Base-by-base conservation (phyloP, 2,113 vertebrate genomes). In the Oxyura jamaicensis region DNA sequence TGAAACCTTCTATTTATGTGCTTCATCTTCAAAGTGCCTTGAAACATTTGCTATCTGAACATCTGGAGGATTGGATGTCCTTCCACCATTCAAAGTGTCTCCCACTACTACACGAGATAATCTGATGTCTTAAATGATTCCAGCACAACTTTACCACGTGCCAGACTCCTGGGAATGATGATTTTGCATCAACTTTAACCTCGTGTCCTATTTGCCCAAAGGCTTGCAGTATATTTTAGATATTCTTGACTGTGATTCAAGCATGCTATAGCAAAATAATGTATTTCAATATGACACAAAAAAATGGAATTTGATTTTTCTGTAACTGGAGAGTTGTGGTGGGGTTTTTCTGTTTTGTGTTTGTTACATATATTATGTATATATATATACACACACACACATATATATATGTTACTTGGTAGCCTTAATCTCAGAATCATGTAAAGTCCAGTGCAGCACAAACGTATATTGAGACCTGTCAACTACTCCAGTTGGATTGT, bases 1-100 rank as follows among this genome's bases (percentile, higher is more conserved):
- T 82, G 83, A 95, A 92, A 82, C 48, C 56, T 89, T 88, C 56
- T 86, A 86, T 96, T 94, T 93, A 83, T 80, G 68, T 88, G 58
- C 68, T 59, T 86, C 39, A 62, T 88, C 85, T 90, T 94, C 83
- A 91, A 92, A 96, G 92, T 86, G 33, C 68, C 87, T 88, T 90
- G 79, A 71, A 94, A 88, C 52, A 83, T 83, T 93, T 95, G 52
- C 76, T 94, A 83, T 63, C 93, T 83, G 75, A 93, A 78, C 46
- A 88, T 95, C 92, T 94, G 85, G 52, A 75, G 60, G 35, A 65
- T 6, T 86, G 69, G 35, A 81, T 91, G 72, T 83, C 71, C 48
- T 58, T 91, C 41, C 77, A 42, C 77, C 33, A 53, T 68, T 76
- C 73, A 50, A n/a, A 58, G 9, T 91, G 67, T 67, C 72, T 91